Evolutionary conservation across 2,113 vertebrate species (phyloP), one percentile per base, ranked within the genome.

Genomic region (Corythoichthys intestinalis): DNA sequence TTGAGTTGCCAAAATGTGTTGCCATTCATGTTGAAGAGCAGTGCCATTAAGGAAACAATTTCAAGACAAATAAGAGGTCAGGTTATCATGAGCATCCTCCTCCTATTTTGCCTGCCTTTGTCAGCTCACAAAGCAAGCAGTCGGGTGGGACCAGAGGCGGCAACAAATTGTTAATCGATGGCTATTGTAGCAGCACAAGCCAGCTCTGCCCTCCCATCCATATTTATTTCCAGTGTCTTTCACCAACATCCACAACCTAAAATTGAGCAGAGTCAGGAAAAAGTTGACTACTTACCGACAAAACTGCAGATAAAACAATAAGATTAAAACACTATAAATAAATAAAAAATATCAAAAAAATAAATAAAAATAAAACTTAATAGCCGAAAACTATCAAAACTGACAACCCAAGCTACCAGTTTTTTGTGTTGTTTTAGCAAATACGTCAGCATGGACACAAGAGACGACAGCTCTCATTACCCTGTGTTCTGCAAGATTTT

Each of bases 101-200:
- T 37, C 54, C 48, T 38, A 47, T 70, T 73, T 44, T 66, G 62
- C 77, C 20, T 3, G 68, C 65, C 60, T 60, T 77, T 74, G 69
- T 61, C 63, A 69, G 63, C 39, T 54, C 72, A 59, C 67, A 69
- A 50, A 47, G 20, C 64, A 65, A 69, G 72, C 53, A 52, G 69
- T 62, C 64, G 67, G 72, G 65, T 69, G 57, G 73, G 74, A 77
- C 71, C 48, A 9, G 14, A 63, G 60, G 46, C 65, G 60, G 50
- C 77, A 72, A 83, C 69, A 87, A 77, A 82, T 65, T 67, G 75
- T 69, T 57, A 83, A 86, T 85, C 80, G 14, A 86, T 84, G 74
- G 59, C 53, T 54, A 79, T 74, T 65, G 48, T 65, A 74, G 61
- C 44, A 61, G 66, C 53, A 67, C 60, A 61, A 59, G 50, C 39